Evolutionary conservation across 2,797 vertebrate genomes (phyloP).

Genomic region (Diplodus sargus): DNA sequence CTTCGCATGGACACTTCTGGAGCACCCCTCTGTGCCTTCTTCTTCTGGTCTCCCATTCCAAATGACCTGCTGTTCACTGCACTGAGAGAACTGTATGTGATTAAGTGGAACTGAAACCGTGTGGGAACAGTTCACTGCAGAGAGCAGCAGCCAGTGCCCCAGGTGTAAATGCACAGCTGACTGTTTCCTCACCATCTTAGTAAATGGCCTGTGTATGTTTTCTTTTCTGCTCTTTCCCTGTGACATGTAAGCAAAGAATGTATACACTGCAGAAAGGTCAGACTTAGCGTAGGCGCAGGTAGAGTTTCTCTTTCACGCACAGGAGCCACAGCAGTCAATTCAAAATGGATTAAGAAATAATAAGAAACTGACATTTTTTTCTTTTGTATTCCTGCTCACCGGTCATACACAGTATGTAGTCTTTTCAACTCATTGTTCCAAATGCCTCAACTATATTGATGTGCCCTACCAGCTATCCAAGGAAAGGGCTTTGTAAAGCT

Average conservation of each 20-base stretch:
- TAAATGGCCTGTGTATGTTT: slow-evolving; percentile 81
- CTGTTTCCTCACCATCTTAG: slow-evolving; percentile 79
- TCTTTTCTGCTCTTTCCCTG: slow-evolving; percentile 75
- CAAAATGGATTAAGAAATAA: slow-evolving; percentile 57
- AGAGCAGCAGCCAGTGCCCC: slow-evolving; percentile 74
- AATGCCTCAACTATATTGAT: slow-evolving; percentile 84
- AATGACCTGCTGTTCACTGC: slow-evolving; percentile 83
- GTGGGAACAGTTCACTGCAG: slow-evolving; percentile 76
- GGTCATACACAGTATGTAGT: slow-evolving; percentile 70
- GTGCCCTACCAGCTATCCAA: slow-evolving; percentile 79
- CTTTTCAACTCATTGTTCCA: slow-evolving; percentile 72
- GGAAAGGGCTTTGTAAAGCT: slow-evolving; percentile 85
- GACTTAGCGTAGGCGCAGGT: slow-evolving; percentile 43
- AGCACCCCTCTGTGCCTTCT: slow-evolving; percentile 88
- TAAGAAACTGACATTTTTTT: slow-evolving; percentile 61
- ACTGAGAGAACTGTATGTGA: slow-evolving; percentile 74
- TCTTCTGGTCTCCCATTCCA: slow-evolving; percentile 88
- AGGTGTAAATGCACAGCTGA: slow-evolving; percentile 82
- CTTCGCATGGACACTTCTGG: slow-evolving; percentile 85
- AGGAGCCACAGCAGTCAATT: slow-evolving; percentile 60
- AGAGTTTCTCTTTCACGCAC: slow-evolving; percentile 60
- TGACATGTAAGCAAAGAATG: slow-evolving; percentile 80
- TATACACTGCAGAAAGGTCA: slow-evolving; percentile 77
- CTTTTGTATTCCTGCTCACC: slow-evolving; percentile 66
- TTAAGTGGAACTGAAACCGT: slow-evolving; percentile 78